Base-by-base conservation (phyloP, 2,888 invertebrate genomes). In the Crematogaster levior region DNA sequence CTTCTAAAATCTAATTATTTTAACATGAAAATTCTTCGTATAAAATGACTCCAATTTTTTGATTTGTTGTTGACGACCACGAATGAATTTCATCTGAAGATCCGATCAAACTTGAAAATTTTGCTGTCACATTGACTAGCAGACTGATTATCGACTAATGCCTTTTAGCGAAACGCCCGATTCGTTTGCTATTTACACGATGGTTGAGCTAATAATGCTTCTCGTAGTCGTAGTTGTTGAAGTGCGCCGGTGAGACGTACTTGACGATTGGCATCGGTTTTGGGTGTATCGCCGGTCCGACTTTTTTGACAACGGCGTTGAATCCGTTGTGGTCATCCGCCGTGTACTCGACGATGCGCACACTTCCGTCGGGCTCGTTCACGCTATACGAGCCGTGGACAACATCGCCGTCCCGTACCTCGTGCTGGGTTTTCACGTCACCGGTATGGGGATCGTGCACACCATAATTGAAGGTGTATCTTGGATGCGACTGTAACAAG, bases 341-440 rank as follows among this genome's bases (percentile, higher is more conserved):
- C 1, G 94, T 94, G 86, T 94, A 94, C 46, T 94, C 94, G 84
- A 94, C 94, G 72, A 94, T 91, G 27, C 94, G 90, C n/a, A 94
- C 92, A 40, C 93, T 94, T 21, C 94, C 94, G 85, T 94, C 94
- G 4, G 94, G 94, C 83, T 94, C 94, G 89, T 94, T 94, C 0
- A 94, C 93, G 84, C 93, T 94, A 91, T 94, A 94, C 0, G 94
- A 93, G 7, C 94, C 94, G 80, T 94, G 93, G 27, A 94, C 94
- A 3, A 94, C 94, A 85, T 94, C 94, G n/a, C 94, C 94, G 83
- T 94, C 94, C 12, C 94, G 93, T 7, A 93, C 92, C 70, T 94
- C 94, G 86, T 94, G 93, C 24, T 94, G 94, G 0, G 93, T 94
- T 72, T 94, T 94, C 9, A 94, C 94, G 81, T 94, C 94, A 4